Base-by-base conservation (phyloP, 2,888 invertebrate species). In the Notodonta ziczac region DNA sequence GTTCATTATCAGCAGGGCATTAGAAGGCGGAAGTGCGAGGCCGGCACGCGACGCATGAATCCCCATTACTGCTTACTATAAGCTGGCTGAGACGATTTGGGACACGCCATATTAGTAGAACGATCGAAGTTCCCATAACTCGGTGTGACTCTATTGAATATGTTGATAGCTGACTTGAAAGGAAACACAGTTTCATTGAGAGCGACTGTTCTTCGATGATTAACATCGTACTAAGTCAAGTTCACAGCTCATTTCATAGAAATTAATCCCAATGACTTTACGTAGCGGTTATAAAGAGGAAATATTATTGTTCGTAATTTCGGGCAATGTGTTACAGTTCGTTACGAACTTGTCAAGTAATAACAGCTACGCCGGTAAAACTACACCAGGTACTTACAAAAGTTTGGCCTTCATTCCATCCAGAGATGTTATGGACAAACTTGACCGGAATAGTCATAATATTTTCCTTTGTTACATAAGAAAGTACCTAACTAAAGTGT, bases 11-110 rank as follows among this genome's bases (percentile, higher is more conserved):
- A 69, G 64, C 67, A 69, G 78, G 73, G 58, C 69, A 77, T 76
- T 74, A 74, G 66, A 62, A 61, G 71, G 62, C 80, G 82, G 83
- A 81, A 79, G 73, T 69, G 74, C 66, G 71, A 71, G 73, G 61
- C 65, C 60, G 66, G 61, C 76, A 76, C 76, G 73, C 74, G 67
- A 70, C 64, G 65, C 61, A 16, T 9, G 53, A 35, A 53, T 61
- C 64, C 73, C 67, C 73, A 64, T 70, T 72, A 76, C 65, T 65
- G 62, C 67, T 62, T 59, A 60, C 62, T 53, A 69, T 57, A 73
- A 46, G 46, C n/a, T 58, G 59, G 64, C 65, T 57, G 52, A 48
- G 60, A 56, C 59, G 52, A 72, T 69, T 63, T 65, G 63, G 72
- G 65, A 62, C 72, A 56, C 50, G 51, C 46, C 13, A 13, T 50